These are phyloP conservation scores for Papilio xuthus DNA, from an alignment of 1,140 invertebrate genomes.

Conservation along the genomic window DNA sequence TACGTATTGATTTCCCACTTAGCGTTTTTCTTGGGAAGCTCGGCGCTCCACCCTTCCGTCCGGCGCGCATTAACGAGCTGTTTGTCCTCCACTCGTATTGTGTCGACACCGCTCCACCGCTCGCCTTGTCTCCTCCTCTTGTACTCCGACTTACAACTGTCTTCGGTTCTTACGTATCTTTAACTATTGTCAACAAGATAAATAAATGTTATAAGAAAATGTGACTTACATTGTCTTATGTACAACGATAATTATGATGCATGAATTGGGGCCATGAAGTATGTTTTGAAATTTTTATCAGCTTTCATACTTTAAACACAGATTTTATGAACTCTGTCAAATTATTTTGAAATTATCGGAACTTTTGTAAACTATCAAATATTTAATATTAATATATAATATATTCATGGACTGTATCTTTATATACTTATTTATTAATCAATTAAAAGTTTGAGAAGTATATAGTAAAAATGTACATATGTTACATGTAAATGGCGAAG, in stretches of 20 bases:
- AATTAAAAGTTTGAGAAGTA: slow-evolving; percentile 6
- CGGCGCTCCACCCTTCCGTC: slow-evolving; percentile 76
- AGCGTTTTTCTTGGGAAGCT: slow-evolving; percentile 78
- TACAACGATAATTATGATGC: too few species aligned
- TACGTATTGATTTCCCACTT: slow-evolving; percentile 82
- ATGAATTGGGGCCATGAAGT: too few species aligned
- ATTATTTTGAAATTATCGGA: too few species aligned
- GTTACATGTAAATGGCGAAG: slow-evolving; percentile 75
- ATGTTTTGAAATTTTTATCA: too few species aligned
- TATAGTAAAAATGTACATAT: slow-evolving; percentile 62
- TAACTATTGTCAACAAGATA: not conserved
- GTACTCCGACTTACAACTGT: slow-evolving; percentile 29
- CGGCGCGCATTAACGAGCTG: slow-evolving; percentile 75
- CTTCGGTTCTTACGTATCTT: not conserved
- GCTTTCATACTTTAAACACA: too few species aligned
- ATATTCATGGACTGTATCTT: too few species aligned
- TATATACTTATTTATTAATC: not conserved
- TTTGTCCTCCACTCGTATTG: slow-evolving; percentile 74
- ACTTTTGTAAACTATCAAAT: too few species aligned
- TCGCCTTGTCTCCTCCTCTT: slow-evolving; percentile 41
- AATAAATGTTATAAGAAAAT: not conserved
- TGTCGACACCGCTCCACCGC: slow-evolving; percentile 41
- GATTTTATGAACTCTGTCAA: too few species aligned
- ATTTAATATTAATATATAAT: too few species aligned
- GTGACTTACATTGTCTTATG: not conserved